phyloP scores from a whole-genome alignment of 2,797 vertebrate species.

The Emydoidea blandingii region DNA sequence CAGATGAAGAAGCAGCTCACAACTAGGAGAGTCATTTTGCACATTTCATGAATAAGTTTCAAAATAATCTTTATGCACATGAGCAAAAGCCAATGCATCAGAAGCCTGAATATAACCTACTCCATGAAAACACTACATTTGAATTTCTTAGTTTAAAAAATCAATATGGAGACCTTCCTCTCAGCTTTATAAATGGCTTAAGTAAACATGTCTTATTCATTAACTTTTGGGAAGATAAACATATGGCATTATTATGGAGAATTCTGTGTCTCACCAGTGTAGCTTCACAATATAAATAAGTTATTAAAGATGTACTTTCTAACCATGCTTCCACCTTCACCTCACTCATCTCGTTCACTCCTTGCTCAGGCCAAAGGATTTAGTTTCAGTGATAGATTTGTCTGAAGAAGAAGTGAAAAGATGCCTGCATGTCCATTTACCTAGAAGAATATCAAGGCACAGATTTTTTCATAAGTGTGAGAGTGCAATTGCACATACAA shows the following conservation, averaged over 20 bases:
- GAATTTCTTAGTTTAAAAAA: background rate
- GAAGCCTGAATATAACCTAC: background rate
- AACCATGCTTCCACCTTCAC: background rate
- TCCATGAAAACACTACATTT: background rate
- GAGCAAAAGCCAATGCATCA: background rate
- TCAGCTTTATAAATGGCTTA: rapidly evolving
- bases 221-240: background rate
- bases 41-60: background rate
- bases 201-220: background rate
- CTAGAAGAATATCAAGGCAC: background rate
- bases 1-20: background rate
- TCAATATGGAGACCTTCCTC: background rate
- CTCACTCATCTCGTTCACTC: background rate
- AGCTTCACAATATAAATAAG: background rate
- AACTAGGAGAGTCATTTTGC: background rate
- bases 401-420: background rate
- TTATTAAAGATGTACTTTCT: background rate
- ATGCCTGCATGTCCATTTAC: background rate
- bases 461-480: background rate
- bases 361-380: background rate
- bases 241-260: background rate
- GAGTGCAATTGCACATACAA: background rate
- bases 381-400: background rate
- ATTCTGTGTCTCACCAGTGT: background rate
- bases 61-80: background rate